Percentiles rank a stretch among this genome's conserved stretches.
phyloP scores from a whole-genome alignment of 2,797 vertebrate species.

The Centropyge bicolor region DNA sequence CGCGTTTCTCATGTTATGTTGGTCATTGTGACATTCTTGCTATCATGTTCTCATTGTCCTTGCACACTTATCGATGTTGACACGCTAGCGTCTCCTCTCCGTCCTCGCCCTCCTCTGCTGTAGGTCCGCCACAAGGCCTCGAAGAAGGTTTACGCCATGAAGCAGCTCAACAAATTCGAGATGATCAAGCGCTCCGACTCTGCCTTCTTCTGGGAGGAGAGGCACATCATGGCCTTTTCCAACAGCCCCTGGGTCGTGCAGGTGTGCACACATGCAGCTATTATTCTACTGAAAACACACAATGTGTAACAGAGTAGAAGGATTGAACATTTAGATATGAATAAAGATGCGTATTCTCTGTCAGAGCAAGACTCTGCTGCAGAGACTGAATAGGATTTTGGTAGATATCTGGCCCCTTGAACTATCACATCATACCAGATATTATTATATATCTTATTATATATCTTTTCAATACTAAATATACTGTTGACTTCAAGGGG shows the following conservation, averaged over 20 bases:
- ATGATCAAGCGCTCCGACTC: constrained; percentile 99
- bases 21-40: constrained; percentile 38
- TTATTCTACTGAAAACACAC: background rate
- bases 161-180: constrained; percentile 98
- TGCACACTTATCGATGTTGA: constrained; percentile 10
- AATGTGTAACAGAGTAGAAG: too few species aligned
- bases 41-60: constrained; percentile 16
- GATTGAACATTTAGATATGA: too few species aligned
- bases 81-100: background rate
- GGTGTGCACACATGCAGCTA: constrained; percentile 76
- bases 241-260: constrained; percentile 98
- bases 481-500: background rate
- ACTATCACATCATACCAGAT: too few species aligned
- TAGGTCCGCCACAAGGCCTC: constrained; percentile 97
- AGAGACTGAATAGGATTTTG: too few species aligned
- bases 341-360: too few species aligned
- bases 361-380: too few species aligned
- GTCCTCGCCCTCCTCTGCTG: background rate
- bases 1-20: constrained; percentile 23
- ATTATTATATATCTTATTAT: too few species aligned
- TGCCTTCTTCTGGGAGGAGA: constrained; percentile 99
- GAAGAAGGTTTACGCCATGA: constrained; percentile 96
- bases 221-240: constrained; percentile 99
- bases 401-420: too few species aligned
- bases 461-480: too few species aligned